phyloP scores from a whole-genome alignment of 1,140 invertebrate genomes.

The Batillaria attramentaria region DNA sequence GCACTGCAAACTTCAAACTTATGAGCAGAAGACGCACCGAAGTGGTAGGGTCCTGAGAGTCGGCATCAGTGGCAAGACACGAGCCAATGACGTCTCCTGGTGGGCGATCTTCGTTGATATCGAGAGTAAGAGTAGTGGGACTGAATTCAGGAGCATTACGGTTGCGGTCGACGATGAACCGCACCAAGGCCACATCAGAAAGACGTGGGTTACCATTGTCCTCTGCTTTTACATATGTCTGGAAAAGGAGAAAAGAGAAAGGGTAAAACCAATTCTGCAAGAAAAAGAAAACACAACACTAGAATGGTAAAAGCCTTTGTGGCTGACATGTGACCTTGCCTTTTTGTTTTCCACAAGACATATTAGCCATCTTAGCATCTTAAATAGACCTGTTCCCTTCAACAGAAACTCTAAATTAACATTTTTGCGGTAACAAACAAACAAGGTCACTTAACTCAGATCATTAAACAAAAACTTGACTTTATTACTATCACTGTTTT shows the following conservation, averaged over 20 bases:
- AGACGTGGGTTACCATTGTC: slow-evolving; percentile 41
- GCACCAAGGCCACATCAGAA: slow-evolving; percentile 71
- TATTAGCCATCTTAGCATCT: too few species aligned
- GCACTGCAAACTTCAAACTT: neutral
- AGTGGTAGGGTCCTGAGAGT: slow-evolving; percentile 43
- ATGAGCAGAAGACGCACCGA: neutral
- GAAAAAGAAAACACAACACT: too few species aligned
- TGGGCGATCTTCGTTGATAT: slow-evolving; percentile 48
- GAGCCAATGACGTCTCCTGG: slow-evolving; percentile 38
- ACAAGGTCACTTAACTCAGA: too few species aligned
- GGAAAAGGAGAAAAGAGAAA: neutral
- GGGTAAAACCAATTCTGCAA: neutral
- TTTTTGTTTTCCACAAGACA: neutral
- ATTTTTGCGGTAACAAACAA: too few species aligned
- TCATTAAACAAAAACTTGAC: too few species aligned
- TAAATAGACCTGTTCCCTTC: too few species aligned
- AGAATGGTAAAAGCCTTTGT: too few species aligned
- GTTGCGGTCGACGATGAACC: slow-evolving; percentile 87
- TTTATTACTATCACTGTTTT: too few species aligned
- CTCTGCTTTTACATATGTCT: slow-evolving; percentile 33
- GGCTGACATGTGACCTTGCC: neutral
- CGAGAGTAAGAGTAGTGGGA: slow-evolving; percentile 28
- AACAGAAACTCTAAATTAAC: too few species aligned
- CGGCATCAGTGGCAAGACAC: slow-evolving; percentile 40
- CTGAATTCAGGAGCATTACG: slow-evolving; percentile 82